Conservation (phyloP, 2,888 invertebrate species). For the Chalcis sispes region DNA sequence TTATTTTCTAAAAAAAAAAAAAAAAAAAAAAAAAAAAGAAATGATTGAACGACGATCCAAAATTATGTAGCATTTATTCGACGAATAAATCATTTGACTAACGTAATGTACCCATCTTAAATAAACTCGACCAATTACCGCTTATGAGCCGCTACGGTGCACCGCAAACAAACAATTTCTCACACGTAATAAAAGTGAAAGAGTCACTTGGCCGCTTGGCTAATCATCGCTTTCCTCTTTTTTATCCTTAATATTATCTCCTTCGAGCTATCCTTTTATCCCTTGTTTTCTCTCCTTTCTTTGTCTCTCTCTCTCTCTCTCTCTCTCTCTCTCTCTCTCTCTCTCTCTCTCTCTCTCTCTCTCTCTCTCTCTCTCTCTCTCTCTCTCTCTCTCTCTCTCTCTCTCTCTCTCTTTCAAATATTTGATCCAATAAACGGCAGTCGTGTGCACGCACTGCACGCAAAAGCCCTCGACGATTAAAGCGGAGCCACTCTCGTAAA, state of each 20-base stretch:
- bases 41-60: too few relatives aligned
- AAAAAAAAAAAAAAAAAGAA: too few relatives aligned
- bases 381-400: constrained; percentile 5
- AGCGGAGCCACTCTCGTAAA: constrained; percentile 48
- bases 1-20: too few relatives aligned
- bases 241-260: not conserved
- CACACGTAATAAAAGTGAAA: constrained; percentile 10
- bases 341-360: too few relatives aligned
- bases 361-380: not conserved
- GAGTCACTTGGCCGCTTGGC: constrained; percentile 6
- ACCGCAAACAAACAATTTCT: constrained; percentile 21
- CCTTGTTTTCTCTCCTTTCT: too few relatives aligned
- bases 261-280: too few relatives aligned
- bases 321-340: too few relatives aligned
- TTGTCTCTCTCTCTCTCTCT: too few relatives aligned
- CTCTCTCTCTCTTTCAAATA: constrained; percentile 33
- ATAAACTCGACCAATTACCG: constrained; percentile 1
- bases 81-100: not conserved
- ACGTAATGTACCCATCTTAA: not conserved
- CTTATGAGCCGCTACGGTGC: not conserved
- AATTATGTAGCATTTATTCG: too few relatives aligned
- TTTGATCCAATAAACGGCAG: constrained; percentile 53
- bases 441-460: constrained; percentile 2
- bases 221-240: constrained; percentile 5
- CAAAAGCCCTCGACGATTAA: constrained; percentile 46